Conservation (phyloP, 2,888 invertebrate species). For the Sylvicola fuscatus region DNA sequence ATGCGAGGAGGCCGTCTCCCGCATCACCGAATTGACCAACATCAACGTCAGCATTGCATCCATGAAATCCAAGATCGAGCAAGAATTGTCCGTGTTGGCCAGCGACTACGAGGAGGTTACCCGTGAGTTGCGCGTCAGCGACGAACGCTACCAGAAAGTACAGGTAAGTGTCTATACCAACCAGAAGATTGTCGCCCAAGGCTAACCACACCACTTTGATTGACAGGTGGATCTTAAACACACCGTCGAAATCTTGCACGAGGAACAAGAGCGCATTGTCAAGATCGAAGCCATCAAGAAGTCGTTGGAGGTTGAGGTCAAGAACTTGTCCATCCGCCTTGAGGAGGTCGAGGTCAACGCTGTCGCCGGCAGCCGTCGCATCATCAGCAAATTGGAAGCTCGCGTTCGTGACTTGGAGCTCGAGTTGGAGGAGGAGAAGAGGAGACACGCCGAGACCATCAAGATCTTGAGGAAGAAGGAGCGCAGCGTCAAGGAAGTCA, state of each 20-base stretch:
- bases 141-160: constrained; percentile 89
- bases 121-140: constrained; percentile 80
- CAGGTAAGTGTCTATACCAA: constrained; percentile 27
- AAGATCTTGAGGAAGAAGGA: constrained; percentile 98
- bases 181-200: too few species aligned
- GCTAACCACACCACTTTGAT: too few species aligned
- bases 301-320: constrained; percentile 91
- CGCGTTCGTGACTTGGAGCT: constrained; percentile 86
- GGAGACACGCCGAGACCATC: constrained; percentile 91
- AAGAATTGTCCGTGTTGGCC: constrained; percentile 75
- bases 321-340: constrained; percentile 78
- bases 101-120: constrained; percentile 96
- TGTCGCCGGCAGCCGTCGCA: constrained; percentile 88
- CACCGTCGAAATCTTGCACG: constrained; percentile 82
- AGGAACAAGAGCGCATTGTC: constrained; percentile 90
- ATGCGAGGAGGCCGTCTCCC: constrained; percentile 76
- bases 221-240: constrained; percentile 76
- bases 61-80: constrained; percentile 87
- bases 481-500: constrained; percentile 85
- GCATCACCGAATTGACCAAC: constrained; percentile 85
- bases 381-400: constrained; percentile 94
- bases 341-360: constrained; percentile 96
- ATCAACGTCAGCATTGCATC: constrained; percentile 91
- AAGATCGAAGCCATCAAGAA: constrained; percentile 97
- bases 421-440: constrained; percentile 90